Evolutionary conservation across 2,113 vertebrate species (phyloP).

Genomic region (Enhydra lutris): DNA sequence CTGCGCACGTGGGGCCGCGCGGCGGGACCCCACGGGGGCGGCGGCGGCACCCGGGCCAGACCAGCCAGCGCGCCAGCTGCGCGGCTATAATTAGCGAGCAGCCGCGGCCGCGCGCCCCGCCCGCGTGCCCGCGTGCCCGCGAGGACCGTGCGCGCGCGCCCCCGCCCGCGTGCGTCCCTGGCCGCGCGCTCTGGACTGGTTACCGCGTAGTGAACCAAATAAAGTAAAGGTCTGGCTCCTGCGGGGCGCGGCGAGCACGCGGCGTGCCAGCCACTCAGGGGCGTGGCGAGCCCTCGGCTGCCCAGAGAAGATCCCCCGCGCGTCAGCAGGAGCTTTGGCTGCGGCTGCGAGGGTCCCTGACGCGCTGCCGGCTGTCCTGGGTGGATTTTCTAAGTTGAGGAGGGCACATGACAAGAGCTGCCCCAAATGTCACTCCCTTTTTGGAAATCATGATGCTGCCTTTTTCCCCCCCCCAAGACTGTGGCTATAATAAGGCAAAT

Average conservation of each 20-base stretch:
- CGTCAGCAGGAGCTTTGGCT: not conserved
- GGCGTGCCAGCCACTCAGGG: not conserved
- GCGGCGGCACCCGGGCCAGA: not conserved
- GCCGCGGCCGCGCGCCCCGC: not conserved
- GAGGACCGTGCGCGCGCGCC: slow-evolving; percentile 80
- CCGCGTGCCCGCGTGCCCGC: slow-evolving; percentile 72
- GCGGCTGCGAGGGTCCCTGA: not conserved
- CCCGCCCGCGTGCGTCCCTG: slow-evolving; percentile 41
- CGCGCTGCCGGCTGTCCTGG: not conserved
- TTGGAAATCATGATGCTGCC: slow-evolving; percentile 43
- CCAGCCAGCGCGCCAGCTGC: slow-evolving; percentile 72
- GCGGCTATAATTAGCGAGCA: slow-evolving; percentile 85
- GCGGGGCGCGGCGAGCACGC: not conserved
- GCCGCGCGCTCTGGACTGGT: slow-evolving; percentile 71
- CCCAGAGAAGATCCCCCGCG: slow-evolving; percentile 34
- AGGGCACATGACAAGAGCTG: slow-evolving; percentile 1
- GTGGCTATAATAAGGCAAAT: slow-evolving; percentile 48
- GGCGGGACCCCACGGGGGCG: not conserved
- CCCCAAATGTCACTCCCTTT: slow-evolving; percentile 51
- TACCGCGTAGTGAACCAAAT: slow-evolving; percentile 75
- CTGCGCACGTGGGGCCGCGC: not conserved
- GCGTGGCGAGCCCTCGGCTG: not conserved
- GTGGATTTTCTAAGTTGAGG: not conserved
- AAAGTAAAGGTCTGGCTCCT: slow-evolving; percentile 69
- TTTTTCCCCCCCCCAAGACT: not conserved